Base-by-base conservation (phyloP, 2,113 vertebrate genomes). In the Cyanistes caeruleus region DNA sequence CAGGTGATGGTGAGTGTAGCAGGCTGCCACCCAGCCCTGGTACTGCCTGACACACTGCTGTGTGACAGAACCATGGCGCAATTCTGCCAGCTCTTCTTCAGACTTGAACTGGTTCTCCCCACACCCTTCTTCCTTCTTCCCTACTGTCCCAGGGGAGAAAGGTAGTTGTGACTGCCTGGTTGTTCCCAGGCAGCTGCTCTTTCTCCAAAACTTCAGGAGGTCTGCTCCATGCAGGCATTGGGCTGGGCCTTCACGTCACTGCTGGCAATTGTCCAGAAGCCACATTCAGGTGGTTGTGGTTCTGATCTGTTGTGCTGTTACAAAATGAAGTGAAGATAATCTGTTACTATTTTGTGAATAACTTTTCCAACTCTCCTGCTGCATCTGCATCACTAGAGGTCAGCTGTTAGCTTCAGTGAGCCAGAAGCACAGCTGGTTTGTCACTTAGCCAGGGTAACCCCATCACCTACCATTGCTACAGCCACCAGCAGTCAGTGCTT, bases 11-110 rank as follows among this genome's bases (percentile, higher is more conserved):
- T 76, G 94, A 90, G 79, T 48, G 53, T 74, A 76, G 93, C 82
- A 92, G 96, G 94, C 95, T 97, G 95, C 95, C 95, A 76, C 93
- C 74, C 62, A 78, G 81, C 89, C 90, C 90, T 84, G 58, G 60
- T 52, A 84, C 90, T 2, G 33, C 92, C 89, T 82, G 41, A 53
- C 4, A 10, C 87, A 43, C 93, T 68, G 81, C 75, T 92, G 55
- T 24, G 55, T 67, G 72, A 96, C 62, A 41, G 77, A 91, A 90
- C 58, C 79, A 94, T 59, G 87, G 63, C 25, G 49, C 84, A 76
- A 44, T 87, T 94, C 89, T 96, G 95, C 74, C 19, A 35, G 94
- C 95, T 96, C 89, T 84, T 94, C 84, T 86, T 79, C 39, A 73
- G 95, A 89, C 80, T 43, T 56, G 33, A 75, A 52, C 56, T 93